A percentile compares a stretch with the other conserved stretches of the same genome.
Conservation (phyloP, 2,113 vertebrate genomes). For the Cranoglanis bouderius region DNA sequence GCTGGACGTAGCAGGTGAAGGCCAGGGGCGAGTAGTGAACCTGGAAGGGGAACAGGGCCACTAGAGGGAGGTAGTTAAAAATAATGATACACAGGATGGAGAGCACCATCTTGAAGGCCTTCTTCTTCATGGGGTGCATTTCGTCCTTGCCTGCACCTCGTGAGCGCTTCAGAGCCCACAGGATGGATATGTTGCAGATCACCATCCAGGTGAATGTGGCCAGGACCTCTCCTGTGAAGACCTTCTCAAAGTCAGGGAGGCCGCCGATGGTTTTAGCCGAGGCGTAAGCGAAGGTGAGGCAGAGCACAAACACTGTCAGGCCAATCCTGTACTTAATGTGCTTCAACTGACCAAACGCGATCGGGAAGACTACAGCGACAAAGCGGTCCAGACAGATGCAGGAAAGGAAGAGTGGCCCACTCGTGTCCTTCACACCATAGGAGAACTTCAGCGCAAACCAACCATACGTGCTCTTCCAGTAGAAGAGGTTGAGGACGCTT, state of each 20-base stretch:
- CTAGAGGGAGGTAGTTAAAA: conserved; percentile 74
- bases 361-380: conserved; percentile 74
- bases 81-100: conserved; percentile 72
- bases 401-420: conserved; percentile 72
- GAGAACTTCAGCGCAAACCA: conserved; percentile 65
- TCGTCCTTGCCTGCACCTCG: conserved; percentile 66
- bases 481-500: conserved; percentile 68
- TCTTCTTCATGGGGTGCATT: conserved; percentile 79
- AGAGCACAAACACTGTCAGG: conserved; percentile 62
- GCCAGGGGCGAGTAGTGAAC: conserved; percentile 61
- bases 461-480: conserved; percentile 63
- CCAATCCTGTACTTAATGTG: conserved; percentile 66
- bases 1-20: conserved; percentile 75
- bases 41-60: conserved; percentile 74
- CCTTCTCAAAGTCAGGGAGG: conserved; percentile 71
- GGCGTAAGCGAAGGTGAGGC: conserved; percentile 72
- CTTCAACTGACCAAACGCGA: conserved; percentile 68
- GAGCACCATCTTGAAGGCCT: conserved; percentile 74
- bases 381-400: conserved; percentile 77
- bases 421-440: conserved; percentile 75
- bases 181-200: conserved; percentile 69
- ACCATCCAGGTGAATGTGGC: conserved; percentile 72
- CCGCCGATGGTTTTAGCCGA: conserved; percentile 67
- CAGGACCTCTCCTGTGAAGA: conserved; percentile 71
- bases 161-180: conserved; percentile 71